Evolutionary conservation across 2,888 invertebrate species (phyloP).

Genomic region (Lathronympha strigana): DNA sequence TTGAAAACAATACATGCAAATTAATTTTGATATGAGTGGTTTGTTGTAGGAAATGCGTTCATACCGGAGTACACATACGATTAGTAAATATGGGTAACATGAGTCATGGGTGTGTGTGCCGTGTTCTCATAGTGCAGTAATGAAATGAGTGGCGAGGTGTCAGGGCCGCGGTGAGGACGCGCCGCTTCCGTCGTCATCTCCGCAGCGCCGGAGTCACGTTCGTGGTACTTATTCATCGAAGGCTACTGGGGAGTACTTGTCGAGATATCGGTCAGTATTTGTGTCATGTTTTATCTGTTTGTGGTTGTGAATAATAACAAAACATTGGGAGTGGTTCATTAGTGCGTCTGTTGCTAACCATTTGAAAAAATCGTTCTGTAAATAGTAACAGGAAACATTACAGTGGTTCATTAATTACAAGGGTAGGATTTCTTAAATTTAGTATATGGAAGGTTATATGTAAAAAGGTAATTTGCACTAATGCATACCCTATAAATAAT

Average conservation of each 20-base stretch:
- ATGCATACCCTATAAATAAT: too few relatives aligned
- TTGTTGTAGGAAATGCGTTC: constrained; percentile 7
- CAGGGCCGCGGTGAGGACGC: constrained; percentile 43
- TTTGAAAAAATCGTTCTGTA: neutral
- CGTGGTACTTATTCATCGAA: neutral
- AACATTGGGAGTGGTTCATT: neutral
- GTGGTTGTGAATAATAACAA: constrained; percentile 7
- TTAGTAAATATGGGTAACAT: constrained; percentile 49
- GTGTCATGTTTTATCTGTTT: neutral
- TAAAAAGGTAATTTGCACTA: too few relatives aligned
- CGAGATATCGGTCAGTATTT: constrained; percentile 25
- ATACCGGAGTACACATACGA: constrained; percentile 14
- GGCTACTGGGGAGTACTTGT: neutral
- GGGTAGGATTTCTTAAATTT: neutral
- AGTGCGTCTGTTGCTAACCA: neutral
- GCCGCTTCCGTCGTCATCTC: constrained; percentile 45
- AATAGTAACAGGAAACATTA: neutral
- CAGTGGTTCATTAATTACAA: neutral
- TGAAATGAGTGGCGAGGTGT: constrained; percentile 71
- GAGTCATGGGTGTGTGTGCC: constrained; percentile 60
- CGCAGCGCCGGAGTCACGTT: constrained; percentile 24
- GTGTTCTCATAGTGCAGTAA: constrained; percentile 57
- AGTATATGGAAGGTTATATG: neutral
- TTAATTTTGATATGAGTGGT: neutral
- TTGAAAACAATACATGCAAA: constrained; percentile 3